Percentiles rank a stretch among this genome's conserved stretches.
Conservation (phyloP, 2,888 invertebrate species). For the Diadromus collaris region DNA sequence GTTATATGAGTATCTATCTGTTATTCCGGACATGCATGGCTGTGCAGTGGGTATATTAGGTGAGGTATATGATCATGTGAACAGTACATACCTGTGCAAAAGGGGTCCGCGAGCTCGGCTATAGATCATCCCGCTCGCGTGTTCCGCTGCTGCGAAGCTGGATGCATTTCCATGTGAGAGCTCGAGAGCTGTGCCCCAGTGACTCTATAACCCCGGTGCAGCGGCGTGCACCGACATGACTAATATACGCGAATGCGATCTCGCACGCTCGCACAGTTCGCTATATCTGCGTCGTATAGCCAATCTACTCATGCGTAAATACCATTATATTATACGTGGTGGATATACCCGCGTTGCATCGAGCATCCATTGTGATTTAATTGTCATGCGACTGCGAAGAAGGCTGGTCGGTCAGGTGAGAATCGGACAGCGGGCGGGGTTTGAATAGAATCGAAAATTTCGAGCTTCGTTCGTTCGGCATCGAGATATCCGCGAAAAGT, state of each 20-base stretch:
- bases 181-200: conserved; percentile 68
- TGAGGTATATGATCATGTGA: neutral
- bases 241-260: conserved; percentile 57
- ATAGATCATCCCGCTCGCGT: conserved; percentile 56
- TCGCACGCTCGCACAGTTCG: conserved; percentile 5
- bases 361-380: neutral
- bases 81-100: conserved; percentile 25
- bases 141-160: conserved; percentile 36
- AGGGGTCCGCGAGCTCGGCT: conserved; percentile 15
- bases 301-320: conserved; percentile 18
- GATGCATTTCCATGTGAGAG: conserved; percentile 60
- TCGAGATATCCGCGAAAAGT: too few species aligned
- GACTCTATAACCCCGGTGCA: conserved; percentile 70
- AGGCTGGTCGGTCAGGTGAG: neutral
- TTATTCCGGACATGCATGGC: neutral
- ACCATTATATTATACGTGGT: neutral
- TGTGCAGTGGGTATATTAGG: neutral
- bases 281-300: conserved; percentile 1
- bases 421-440: neutral
- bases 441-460: too few species aligned
- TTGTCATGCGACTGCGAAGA: neutral
- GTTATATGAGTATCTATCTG: neutral
- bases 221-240: conserved; percentile 57
- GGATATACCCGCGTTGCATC: conserved; percentile 10
- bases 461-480: too few species aligned